Evolutionary conservation across 2,888 invertebrate species (phyloP).

Genomic region (Branchellion lobata): DNA sequence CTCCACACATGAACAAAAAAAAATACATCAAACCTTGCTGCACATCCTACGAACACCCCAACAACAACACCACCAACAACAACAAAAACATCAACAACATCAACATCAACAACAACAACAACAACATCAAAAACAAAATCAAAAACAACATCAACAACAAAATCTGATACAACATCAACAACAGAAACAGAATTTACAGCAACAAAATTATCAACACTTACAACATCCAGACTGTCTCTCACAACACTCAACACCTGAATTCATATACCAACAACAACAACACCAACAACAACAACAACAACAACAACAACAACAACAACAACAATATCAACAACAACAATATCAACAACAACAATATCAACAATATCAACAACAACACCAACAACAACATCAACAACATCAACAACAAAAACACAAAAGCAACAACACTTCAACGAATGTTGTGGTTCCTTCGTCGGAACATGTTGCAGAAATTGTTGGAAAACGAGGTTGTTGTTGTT

Average conservation of each 20-base stretch:
- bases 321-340: neutral
- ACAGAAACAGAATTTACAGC: too few species aligned
- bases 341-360: neutral
- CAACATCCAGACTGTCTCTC: too few species aligned
- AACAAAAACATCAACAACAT: too few species aligned
- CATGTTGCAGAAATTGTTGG: slow-evolving; percentile 34
- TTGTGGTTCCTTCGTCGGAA: neutral
- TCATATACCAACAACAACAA: neutral
- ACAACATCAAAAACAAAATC: too few species aligned
- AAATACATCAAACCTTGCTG: too few species aligned
- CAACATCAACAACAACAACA: too few species aligned
- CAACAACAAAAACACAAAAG: neutral
- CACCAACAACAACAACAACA: neutral
- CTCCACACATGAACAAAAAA: too few species aligned
- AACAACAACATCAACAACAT: neutral
- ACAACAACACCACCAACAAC: too few species aligned
- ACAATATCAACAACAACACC: slow-evolving; percentile 5
- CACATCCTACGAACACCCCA: too few species aligned
- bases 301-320: neutral
- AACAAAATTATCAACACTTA: too few species aligned
- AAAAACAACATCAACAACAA: too few species aligned
- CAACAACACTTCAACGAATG: slow-evolving; percentile 2
- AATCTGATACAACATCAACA: too few species aligned
- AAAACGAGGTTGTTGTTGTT: slow-evolving; percentile 26
- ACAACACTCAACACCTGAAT: neutral